Conservation (phyloP, 1,140 invertebrate genomes). For the Lucilia sericata region DNA sequence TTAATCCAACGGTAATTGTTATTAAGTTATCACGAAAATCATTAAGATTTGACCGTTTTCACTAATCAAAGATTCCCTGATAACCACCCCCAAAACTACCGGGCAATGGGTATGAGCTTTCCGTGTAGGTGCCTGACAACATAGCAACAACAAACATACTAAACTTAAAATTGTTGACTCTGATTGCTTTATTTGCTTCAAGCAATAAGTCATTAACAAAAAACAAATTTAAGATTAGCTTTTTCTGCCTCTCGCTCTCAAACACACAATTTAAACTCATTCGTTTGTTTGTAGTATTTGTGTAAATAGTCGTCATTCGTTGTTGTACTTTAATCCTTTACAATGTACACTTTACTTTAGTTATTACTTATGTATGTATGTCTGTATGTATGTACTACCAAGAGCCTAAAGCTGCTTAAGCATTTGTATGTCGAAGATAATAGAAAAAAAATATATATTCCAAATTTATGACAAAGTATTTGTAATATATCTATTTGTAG, state of each 20-base stretch:
- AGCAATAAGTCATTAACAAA: constrained; percentile 48
- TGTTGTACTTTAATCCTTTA: not conserved
- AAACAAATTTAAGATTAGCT: constrained; percentile 47
- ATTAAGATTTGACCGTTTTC: too few relatives aligned
- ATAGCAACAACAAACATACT: not conserved
- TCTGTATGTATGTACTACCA: not conserved
- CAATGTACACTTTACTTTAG: not conserved
- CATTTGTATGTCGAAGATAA: not conserved
- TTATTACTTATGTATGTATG: too few relatives aligned
- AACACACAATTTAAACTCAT: not conserved
- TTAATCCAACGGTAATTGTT: too few relatives aligned
- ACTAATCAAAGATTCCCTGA: too few relatives aligned
- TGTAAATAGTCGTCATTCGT: not conserved
- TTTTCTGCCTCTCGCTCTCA: not conserved
- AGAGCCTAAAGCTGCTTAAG: not conserved
- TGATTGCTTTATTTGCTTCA: constrained; percentile 47
- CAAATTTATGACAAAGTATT: constrained; percentile 21
- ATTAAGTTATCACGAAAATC: too few relatives aligned
- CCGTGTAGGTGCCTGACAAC: not conserved
- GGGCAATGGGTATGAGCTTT: not conserved
- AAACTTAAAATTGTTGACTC: constrained; percentile 1
- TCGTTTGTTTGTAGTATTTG: not conserved
- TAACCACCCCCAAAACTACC: too few relatives aligned
- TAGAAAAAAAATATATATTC: not conserved
- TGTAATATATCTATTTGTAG: not conserved